A percentile compares a stretch with the other conserved stretches of the same genome.
Evolutionary conservation across 2,113 vertebrate genomes (phyloP).

Genomic region (Philantomba maxwellii): DNA sequence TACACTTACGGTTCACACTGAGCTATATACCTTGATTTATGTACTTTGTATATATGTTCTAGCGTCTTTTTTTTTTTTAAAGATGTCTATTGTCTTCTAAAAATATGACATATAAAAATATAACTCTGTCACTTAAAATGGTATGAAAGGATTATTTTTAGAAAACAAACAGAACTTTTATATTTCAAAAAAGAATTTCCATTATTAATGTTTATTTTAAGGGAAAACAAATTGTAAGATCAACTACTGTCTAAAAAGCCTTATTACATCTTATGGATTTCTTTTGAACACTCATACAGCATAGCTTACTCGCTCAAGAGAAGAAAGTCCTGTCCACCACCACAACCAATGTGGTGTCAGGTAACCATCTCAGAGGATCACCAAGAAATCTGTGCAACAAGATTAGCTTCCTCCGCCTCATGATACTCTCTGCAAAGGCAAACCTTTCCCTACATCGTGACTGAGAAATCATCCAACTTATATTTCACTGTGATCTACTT

Average conservation of each 20-base stretch:
- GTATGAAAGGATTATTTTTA: neutral
- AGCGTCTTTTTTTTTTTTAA: neutral
- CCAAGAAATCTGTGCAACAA: neutral
- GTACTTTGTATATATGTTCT: neutral
- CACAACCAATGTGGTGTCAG: neutral
- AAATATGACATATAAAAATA: neutral
- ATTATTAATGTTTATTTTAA: neutral
- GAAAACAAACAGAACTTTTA: neutral
- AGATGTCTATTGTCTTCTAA: neutral
- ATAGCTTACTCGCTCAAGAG: neutral
- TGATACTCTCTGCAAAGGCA: neutral
- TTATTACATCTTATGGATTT: neutral
- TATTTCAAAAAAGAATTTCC: neutral
- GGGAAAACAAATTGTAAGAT: neutral
- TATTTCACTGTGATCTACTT: neutral
- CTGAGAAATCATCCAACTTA: neutral
- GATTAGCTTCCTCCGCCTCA: neutral
- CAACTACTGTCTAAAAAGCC: neutral
- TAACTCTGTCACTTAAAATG: neutral
- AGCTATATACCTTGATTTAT: neutral
- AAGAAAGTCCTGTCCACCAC: neutral
- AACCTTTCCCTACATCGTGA: neutral
- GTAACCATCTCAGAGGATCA: neutral
- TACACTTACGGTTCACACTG: neutral
- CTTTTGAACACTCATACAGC: neutral